Percentiles rank a stretch among this genome's conserved stretches.
Conservation (phyloP, 2,888 invertebrate genomes). For the Podotricha telesiphe region DNA sequence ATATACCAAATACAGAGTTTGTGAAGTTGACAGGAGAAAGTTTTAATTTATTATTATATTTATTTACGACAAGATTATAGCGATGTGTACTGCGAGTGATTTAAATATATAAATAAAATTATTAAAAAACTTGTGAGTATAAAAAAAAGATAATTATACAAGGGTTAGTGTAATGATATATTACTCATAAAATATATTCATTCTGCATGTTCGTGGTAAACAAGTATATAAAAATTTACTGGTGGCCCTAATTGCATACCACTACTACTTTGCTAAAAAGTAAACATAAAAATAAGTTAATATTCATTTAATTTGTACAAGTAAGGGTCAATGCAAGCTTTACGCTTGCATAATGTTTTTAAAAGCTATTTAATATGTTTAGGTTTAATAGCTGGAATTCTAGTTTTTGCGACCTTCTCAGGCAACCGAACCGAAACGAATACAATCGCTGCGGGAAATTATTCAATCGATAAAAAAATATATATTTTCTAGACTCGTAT, state of each 20-base stretch:
- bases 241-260: background rate
- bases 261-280: background rate
- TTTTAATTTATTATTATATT: too few species aligned
- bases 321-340: slow-evolving; percentile 21
- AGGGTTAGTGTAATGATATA: background rate
- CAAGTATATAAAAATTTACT: slow-evolving; percentile 4
- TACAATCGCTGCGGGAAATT: slow-evolving; percentile 46
- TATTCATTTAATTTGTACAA: slow-evolving; percentile 4
- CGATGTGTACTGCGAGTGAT: too few species aligned
- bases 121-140: too few species aligned
- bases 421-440: slow-evolving; percentile 47
- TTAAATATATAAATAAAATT: too few species aligned
- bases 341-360: slow-evolving; percentile 22
- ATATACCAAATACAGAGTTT: too few species aligned
- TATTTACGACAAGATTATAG: too few species aligned
- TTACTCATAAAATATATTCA: background rate
- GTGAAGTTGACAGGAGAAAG: too few species aligned
- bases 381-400: slow-evolving; percentile 43
- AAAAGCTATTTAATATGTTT: slow-evolving; percentile 31
- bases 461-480: slow-evolving; percentile 44
- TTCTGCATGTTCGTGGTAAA: background rate
- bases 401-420: slow-evolving; percentile 47
- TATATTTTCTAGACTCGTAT: slow-evolving; percentile 36
- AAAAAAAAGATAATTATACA: too few species aligned
- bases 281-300: slow-evolving; percentile 5